Evolutionary conservation across 2,797 vertebrate species (phyloP), one percentile per base, ranked within the genome.

Genomic region (Gadopsis marmoratus): DNA sequence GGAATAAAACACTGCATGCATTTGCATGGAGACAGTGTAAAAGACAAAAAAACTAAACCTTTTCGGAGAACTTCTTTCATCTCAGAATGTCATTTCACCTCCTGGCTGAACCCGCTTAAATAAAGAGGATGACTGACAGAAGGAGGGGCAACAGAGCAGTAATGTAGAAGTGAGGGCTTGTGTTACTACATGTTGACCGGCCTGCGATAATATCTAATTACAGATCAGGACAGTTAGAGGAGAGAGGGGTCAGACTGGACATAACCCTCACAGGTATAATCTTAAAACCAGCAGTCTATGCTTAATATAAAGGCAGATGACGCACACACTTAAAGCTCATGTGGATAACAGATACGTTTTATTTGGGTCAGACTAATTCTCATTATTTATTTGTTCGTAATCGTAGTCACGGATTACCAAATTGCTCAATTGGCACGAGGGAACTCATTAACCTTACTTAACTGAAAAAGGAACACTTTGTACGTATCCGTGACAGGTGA

Each of bases 121-220:
- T 37, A 69, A 26, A 4, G 37, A 45, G 50, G 53, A 19, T 43
- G 62, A 75, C 39, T 76, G 79, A 78, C 75, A 37, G 48, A 51
- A 59, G 63, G 79, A 83, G 85, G 23, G 79, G 76, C 63, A 74
- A 61, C 51, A 74, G 4, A 82, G 81, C 54, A 69, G 88, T 91
- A 91, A 93, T 79, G 76, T 86, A 89, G 88, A 89, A 85, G 86
- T 81, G 48, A 77, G 67, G 87, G 82, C 82, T 92, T 85, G 89
- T 83, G 86, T 95, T 92, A 90, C 91, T 68, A 67, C 53, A 58
- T 86, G 85, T 86, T 76, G 72, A 87, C 88, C 73, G 60, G 79
- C 66, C 84, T 37, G 48, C 69, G 79, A 70, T 89, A 78, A 89
- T 91, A 93, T 95, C 91, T 90, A 86, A 86, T 95, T 93, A 91